Percentiles rank a stretch among this genome's conserved stretches.
Conservation (phyloP, 2,797 vertebrate genomes). For the Amphiprion clarkii region DNA sequence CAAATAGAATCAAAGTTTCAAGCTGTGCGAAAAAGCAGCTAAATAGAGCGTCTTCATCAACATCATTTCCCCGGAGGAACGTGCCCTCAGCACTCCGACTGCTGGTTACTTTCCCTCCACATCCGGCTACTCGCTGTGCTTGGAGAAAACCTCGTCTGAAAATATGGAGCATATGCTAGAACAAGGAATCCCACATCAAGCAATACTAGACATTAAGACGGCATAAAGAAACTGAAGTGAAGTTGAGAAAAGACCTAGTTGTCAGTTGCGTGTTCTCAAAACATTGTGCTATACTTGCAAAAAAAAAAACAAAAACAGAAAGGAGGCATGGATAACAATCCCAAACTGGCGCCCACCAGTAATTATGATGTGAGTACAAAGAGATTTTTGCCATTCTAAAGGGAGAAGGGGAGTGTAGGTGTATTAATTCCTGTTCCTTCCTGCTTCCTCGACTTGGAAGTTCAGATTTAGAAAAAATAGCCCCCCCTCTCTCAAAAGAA, state of each 20-base stretch:
- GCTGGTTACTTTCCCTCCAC: constrained; percentile 37
- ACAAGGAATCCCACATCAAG: constrained; percentile 59
- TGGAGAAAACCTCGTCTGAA: constrained; percentile 32
- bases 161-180: constrained; percentile 54
- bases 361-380: constrained; percentile 82
- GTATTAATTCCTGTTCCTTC: constrained; percentile 82
- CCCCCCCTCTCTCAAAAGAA: constrained; percentile 65
- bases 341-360: constrained; percentile 78
- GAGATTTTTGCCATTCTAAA: constrained; percentile 77
- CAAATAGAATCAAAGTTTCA: constrained; percentile 28
- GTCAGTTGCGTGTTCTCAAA: constrained; percentile 67
- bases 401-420: constrained; percentile 81
- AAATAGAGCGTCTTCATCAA: constrained; percentile 50
- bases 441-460: constrained; percentile 81
- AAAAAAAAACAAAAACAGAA: constrained; percentile 43
- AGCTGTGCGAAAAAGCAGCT: constrained; percentile 24
- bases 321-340: constrained; percentile 72
- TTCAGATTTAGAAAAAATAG: constrained; percentile 81
- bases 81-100: constrained; percentile 25
- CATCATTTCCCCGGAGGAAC: constrained; percentile 45
- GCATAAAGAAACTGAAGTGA: constrained; percentile 50
- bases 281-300: constrained; percentile 66
- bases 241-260: constrained; percentile 71
- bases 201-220: constrained; percentile 55
- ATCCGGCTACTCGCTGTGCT: constrained; percentile 23